A percentile compares a stretch with the other conserved stretches of the same genome.
Evolutionary conservation across 1,140 invertebrate species (phyloP).

Genomic region (Zelostemma sp.): DNA sequence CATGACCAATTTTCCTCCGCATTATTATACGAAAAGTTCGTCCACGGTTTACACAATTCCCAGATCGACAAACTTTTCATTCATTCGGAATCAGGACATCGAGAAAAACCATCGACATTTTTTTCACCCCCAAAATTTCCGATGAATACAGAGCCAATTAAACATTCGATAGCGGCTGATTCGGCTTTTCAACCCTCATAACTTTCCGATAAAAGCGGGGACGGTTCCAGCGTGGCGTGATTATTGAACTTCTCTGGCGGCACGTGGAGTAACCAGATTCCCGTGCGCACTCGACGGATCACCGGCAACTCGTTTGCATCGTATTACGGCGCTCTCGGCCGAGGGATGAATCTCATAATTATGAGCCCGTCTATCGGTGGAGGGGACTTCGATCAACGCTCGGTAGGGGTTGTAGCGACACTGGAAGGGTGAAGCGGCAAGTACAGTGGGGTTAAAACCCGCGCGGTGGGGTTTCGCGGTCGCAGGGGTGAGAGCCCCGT

Average conservation of each 20-base stretch:
- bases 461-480: slow-evolving; percentile 19
- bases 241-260: background rate
- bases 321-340: slow-evolving; percentile 47
- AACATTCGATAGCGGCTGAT: no score
- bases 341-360: slow-evolving; percentile 51
- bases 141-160: no score
- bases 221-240: background rate
- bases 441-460: slow-evolving; percentile 20
- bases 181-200: no score
- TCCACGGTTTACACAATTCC: no score
- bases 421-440: slow-evolving; percentile 15
- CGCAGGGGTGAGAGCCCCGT: slow-evolving; percentile 29
- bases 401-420: background rate
- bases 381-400: background rate
- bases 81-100: no score
- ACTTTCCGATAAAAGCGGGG: background rate
- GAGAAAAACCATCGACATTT: no score
- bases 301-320: slow-evolving; percentile 47
- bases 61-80: no score
- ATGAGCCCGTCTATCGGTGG: slow-evolving; percentile 18
- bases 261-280: slow-evolving; percentile 16
- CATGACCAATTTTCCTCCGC: no score
- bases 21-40: no score
- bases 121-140: no score
- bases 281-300: slow-evolving; percentile 29